A percentile compares a stretch with the other conserved stretches of the same genome.
Evolutionary conservation across 2,888 invertebrate species (phyloP).

Genomic region (Brachyptera risi): DNA sequence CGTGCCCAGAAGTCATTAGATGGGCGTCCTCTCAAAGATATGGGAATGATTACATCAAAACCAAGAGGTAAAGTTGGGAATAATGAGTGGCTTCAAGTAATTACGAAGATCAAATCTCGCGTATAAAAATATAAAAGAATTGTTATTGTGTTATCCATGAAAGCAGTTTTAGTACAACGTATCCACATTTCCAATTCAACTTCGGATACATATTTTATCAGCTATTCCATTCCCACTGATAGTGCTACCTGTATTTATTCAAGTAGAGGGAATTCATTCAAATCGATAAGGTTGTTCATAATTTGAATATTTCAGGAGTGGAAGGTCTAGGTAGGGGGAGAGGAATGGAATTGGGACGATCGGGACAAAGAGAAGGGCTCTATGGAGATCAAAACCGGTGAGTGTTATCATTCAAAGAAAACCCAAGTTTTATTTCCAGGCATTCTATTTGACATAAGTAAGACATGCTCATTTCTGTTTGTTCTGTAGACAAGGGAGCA

Average conservation of each 20-base stretch:
- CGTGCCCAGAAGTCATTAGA: slow-evolving; percentile 28
- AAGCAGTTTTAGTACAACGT: too few species aligned
- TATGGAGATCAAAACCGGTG: slow-evolving; percentile 13
- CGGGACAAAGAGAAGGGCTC: slow-evolving; percentile 11
- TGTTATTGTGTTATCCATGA: too few species aligned
- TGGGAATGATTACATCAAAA: slow-evolving; percentile 7
- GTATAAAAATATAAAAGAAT: too few species aligned
- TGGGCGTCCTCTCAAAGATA: slow-evolving; percentile 24
- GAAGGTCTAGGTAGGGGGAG: background rate
- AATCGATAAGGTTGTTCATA: background rate
- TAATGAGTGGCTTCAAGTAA: too few species aligned
- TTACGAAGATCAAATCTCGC: too few species aligned
- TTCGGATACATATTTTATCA: too few species aligned
- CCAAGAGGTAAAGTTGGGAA: slow-evolving; percentile 11
- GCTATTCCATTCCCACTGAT: too few species aligned
- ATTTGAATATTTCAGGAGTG: slow-evolving; percentile 1
- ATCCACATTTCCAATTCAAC: too few species aligned
- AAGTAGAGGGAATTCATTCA: too few species aligned
- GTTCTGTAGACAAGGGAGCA: background rate
- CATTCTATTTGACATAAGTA: background rate
- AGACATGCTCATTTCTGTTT: too few species aligned
- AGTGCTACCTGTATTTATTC: too few species aligned
- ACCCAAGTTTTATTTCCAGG: background rate
- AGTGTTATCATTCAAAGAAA: background rate
- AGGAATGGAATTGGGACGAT: slow-evolving; percentile 9